Base-by-base conservation (phyloP, 2,113 vertebrate genomes). In the Rhombomys opimus region DNA sequence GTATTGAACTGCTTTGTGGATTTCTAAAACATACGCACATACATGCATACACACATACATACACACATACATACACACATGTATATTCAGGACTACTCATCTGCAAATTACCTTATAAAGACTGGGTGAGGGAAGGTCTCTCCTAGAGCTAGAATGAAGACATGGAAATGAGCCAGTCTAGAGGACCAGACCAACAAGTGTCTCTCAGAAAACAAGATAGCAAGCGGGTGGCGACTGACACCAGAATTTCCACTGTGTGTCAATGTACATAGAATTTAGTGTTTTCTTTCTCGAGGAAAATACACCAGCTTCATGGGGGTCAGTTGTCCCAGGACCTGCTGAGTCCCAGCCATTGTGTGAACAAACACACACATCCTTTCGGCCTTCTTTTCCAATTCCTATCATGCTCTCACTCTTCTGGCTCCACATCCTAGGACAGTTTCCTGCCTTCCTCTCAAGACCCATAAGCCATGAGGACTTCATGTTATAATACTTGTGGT, bases 111-210 rank as follows among this genome's bases (percentile, higher is more conserved):
- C 30, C 4, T 23, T 20, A 35, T 94, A 25, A 0, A 2, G 30
- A 68, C 52, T 97, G 27, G 46, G 46, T 94, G 57, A 93, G 52
- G n/a, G 97, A 89, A 89, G 41, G 7, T 75, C 67, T 17, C 30
- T 87, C 5, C 0, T 70, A 81, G 68, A 52, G 30, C 22, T 94
- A 78, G 93, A 94, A 72, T 23, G 72, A 85, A 25, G 0, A 2
- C 41, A 41, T 32, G 52, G 46, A 35, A 81, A 68, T 65, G 35
- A 90, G 50, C 68, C 75, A 93, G 46, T 54, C n/a, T 0, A 1
- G 15, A 22, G 35, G 86, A 92, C 20, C 15, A 92, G 54, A 54
- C 46, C 35, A 54, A 52, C 7, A 65, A 20, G 1, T 57, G 4
- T 59, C 30, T 90, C 30, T 75, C 46, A 81, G 68, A 95, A 95